Percentiles rank a stretch among this genome's conserved stretches.
Conservation (phyloP, 2,113 vertebrate species). For the Hyaena hyaena region DNA sequence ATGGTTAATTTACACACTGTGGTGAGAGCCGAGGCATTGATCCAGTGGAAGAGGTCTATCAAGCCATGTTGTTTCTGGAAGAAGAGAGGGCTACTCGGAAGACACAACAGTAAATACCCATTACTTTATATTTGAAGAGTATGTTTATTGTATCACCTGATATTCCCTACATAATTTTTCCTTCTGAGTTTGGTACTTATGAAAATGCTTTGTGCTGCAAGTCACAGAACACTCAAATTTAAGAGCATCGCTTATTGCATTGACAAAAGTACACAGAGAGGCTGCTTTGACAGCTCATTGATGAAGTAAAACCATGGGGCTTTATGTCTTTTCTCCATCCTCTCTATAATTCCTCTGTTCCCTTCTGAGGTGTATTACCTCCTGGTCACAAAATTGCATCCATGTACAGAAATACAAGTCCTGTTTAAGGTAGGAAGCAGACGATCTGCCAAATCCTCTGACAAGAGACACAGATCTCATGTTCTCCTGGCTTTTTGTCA, state of each 20-base stretch:
- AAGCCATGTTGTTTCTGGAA: not conserved
- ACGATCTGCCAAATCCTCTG: not conserved
- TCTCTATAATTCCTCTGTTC: not conserved
- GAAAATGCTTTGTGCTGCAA: not conserved
- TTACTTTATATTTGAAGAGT: not conserved
- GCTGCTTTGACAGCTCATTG: not conserved
- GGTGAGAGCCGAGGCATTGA: not conserved
- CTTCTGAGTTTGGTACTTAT: not conserved
- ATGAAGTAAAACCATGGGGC: fast-evolving
- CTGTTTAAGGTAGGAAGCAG: not conserved
- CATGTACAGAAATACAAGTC: not conserved
- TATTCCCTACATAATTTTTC: not conserved
- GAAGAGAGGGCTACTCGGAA: not conserved
- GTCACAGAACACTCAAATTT: not conserved
- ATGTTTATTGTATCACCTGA: not conserved
- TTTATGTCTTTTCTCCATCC: not conserved
- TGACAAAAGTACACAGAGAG: not conserved
- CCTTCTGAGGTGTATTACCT: not conserved
- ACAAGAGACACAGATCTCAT: not conserved
- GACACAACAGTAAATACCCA: not conserved
- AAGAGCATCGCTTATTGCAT: not conserved
- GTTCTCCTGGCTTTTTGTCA: not conserved
- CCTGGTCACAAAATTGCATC: not conserved
- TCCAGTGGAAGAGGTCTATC: not conserved
- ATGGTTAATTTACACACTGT: not conserved